phyloP scores from a whole-genome alignment of 1,140 invertebrate genomes.

The Lordiphosa collinella region DNA sequence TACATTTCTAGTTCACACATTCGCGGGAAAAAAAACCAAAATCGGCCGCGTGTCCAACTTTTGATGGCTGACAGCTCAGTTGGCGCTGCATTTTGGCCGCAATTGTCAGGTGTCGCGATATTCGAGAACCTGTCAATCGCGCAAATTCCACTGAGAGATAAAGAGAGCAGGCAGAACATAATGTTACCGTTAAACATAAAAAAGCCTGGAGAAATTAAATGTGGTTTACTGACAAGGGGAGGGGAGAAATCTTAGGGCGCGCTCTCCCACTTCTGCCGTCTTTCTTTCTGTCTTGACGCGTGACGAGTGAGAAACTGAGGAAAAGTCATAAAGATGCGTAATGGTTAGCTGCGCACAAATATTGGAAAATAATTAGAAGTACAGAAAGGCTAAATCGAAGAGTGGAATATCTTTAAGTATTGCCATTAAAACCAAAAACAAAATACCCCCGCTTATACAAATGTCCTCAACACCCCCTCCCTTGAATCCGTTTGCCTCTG shows the following conservation, averaged over 20 bases:
- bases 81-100: conserved; percentile 59
- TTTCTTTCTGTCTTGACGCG: not conserved
- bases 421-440: no score
- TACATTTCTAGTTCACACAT: conserved; percentile 44
- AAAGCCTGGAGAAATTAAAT: not conserved
- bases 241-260: no score
- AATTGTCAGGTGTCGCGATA: conserved; percentile 66
- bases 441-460: no score
- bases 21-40: not conserved
- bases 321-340: conserved; percentile 71
- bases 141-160: conserved; percentile 22
- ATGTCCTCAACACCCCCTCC: conserved; percentile 1
- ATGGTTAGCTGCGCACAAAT: conserved; percentile 67
- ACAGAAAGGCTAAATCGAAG: no score
- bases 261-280: not conserved
- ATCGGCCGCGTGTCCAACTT: conserved; percentile 47
- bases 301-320: conserved; percentile 24
- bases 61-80: conserved; percentile 54
- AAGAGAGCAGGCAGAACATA: not conserved
- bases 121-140: conserved; percentile 56
- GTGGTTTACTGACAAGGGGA: not conserved
- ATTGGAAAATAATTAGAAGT: conserved; percentile 73
- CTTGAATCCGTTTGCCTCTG: conserved; percentile 9
- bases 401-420: no score
- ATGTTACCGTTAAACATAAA: not conserved